Base-by-base conservation (phyloP, 2,113 vertebrate species). In the Podilymbus podiceps region DNA sequence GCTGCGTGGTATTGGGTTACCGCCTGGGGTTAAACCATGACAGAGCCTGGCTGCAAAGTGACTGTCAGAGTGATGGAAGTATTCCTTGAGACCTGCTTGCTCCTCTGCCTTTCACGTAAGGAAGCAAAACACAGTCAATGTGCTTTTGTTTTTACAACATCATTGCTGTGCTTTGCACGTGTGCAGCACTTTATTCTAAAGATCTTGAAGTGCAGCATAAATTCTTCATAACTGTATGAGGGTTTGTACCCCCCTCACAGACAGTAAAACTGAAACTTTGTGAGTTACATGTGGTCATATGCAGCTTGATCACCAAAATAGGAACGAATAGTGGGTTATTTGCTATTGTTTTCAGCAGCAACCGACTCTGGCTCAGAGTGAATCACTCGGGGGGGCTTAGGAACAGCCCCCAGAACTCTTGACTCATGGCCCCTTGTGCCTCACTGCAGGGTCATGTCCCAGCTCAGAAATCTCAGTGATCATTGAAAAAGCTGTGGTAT, bases 41-140 rank as follows among this genome's bases (percentile, higher is more conserved):
- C 42, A 42, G 63, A 50, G 11, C 27, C 71, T 86, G 56, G 30
- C 82, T 24, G 11, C 62, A 68, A n/a, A 68, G 30, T 8, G 8
- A 11, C 52, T 78, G 42, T 46, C n/a, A 40, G 10, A 67, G 8
- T 38, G 49, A 55, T 71, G 11, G 27, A 84, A 89, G 7, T 25
- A 22, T 50, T 89, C 40, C 20, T n/a, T 27, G 52, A 42, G 33
- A 30, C 15, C 12, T 71, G 14, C 76, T 77, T 55, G 31, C 19
- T 74, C 21, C 42, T 67, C 47, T 93, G 50, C 46, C 40, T 42
- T 86, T 89, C 8, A 1, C 35, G 33, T 16, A 31, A 63, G 18
- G 49, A 78, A 84, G 31, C 42, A 33, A 11, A 46, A 10, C 1
- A 4, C 42, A 31, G 0, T 46, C 28, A 11, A 28, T 0, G 5